These are phyloP conservation scores for Tiaroga cobitis DNA, from an alignment of 2,797 vertebrate species.

Conservation along the genomic window DNA sequence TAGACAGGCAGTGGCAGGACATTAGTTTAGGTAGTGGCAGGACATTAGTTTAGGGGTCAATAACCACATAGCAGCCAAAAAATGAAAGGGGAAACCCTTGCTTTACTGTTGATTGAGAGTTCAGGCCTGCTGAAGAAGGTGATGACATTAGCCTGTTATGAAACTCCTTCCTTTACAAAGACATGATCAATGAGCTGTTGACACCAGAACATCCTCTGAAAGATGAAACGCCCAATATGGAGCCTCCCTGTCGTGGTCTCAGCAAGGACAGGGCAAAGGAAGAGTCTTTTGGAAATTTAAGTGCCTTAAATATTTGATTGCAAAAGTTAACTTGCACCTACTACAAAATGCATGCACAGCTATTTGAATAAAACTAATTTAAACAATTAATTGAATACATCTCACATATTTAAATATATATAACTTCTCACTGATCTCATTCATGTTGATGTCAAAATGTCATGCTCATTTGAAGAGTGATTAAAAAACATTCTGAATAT, in stretches of 20 bases:
- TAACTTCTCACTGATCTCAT: not conserved
- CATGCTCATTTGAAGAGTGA: not conserved
- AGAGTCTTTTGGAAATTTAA: not conserved
- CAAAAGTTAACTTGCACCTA: not conserved
- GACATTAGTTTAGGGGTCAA: conserved; percentile 28
- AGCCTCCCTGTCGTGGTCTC: conserved; percentile 31
- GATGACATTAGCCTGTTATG: conserved; percentile 49
- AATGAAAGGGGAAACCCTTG: conserved; percentile 7
- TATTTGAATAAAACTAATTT: not conserved
- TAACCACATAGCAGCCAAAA: conserved; percentile 11
- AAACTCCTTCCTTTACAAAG: conserved; percentile 52
- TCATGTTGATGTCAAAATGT: not conserved
- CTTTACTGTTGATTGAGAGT: conserved; percentile 18
- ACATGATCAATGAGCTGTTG: conserved; percentile 55
- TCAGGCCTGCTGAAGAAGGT: conserved; percentile 54
- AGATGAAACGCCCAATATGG: conserved; percentile 47
- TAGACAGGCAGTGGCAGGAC: conserved; percentile 15
- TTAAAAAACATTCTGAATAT: conserved; percentile 20
- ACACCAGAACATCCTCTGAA: conserved; percentile 52
- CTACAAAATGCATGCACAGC: not conserved
- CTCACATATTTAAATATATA: conserved; percentile 1
- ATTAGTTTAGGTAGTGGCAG: conserved; percentile 20
- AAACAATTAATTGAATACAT: not conserved
- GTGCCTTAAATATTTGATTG: not conserved
- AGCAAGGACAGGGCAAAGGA: conserved; percentile 33